Conservation (phyloP, 2,888 invertebrate species). For the Hymenopus coronatus region DNA sequence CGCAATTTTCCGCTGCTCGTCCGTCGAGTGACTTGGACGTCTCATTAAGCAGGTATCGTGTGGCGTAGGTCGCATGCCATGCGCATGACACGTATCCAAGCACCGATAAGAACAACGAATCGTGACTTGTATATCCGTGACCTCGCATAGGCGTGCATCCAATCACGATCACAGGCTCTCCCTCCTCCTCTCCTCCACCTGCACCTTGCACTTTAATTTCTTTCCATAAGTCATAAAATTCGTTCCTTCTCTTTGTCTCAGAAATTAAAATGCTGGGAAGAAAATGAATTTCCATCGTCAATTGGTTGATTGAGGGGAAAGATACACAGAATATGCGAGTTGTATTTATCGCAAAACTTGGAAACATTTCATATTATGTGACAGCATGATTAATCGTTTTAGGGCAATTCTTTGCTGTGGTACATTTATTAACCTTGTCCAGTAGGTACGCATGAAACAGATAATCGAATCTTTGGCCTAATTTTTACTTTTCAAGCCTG, state of each 20-base stretch:
- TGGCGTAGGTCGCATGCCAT: not conserved
- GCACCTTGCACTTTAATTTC: not conserved
- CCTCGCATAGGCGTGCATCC: conserved; percentile 9
- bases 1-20: not conserved
- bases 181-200: not conserved
- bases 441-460: too few species aligned
- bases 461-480: too few species aligned
- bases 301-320: not conserved
- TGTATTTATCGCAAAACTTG: too few species aligned
- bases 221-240: not conserved
- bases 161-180: not conserved
- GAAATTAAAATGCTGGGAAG: not conserved
- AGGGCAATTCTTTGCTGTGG: too few species aligned
- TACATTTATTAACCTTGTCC: too few species aligned
- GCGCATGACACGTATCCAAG: not conserved
- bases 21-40: not conserved
- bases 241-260: not conserved
- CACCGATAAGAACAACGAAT: not conserved
- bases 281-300: not conserved
- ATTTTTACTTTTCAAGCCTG: too few species aligned
- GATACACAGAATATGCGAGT: not conserved
- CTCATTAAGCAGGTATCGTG: not conserved
- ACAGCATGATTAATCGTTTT: too few species aligned
- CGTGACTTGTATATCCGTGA: conserved; percentile 14
- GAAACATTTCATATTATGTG: too few species aligned